Base-by-base conservation (phyloP, 2,113 vertebrate genomes). In the Notiomystis cincta region DNA sequence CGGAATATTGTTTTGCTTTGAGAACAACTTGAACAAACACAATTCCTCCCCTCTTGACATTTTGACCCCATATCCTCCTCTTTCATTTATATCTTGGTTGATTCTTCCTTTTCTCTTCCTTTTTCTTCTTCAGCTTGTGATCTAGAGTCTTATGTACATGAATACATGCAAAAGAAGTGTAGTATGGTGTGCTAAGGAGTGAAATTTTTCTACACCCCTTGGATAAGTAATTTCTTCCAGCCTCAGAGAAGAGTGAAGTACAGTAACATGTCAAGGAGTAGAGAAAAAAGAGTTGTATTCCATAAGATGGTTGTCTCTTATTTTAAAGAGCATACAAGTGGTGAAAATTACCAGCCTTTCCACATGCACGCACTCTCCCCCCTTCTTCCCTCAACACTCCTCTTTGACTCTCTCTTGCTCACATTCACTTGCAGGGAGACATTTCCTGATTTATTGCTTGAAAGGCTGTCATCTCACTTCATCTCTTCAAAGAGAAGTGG, bases 11-110 rank as follows among this genome's bases (percentile, higher is more conserved):
- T 37, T 54, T 82, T 67, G 13, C 4, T 82, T 56, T 25, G 13
- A 76, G 45, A 88, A 72, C 10, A 76, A 53, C 10, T 69, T 60
- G 7, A 31, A 42, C 31, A 33, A 83, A 11, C 3, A 64, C 61
- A 79, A 3, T 64, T 62, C n/a, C 3, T 21, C 2, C 4, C 5
- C 12, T 86, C 11, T 66, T 66, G 45, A 38, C 27, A 66, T 66
- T 77, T 61, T 77, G 17, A 79, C 54, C 5, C 3, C 2, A 4
- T n/a, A 56, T 35, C 4, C 1, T 79, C 8, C 19, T 69, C 40
- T 73, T 73, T 20, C 2, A 6, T 31, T 16, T 20, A 3, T 72
- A 72, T 7, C 11, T 58, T 0, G 0, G 25, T 23, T 58, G 3
- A 37, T 53, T 42, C 5, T 16, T 79, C 30, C 13, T 56, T 65